These are phyloP conservation scores for Urophycis tenuis DNA, from an alignment of 2,797 vertebrate genomes.

Conservation along the genomic window DNA sequence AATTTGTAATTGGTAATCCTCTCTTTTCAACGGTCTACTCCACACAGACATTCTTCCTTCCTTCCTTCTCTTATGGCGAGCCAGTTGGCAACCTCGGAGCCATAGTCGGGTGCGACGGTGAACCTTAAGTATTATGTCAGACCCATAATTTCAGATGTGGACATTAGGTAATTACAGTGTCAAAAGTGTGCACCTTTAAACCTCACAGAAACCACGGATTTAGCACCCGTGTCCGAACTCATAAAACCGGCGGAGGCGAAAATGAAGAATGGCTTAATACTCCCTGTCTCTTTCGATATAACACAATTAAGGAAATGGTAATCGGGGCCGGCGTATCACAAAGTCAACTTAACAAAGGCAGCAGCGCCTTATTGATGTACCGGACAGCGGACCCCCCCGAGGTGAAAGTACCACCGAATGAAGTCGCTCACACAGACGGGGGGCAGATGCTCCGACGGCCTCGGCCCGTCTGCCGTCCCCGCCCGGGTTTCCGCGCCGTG, in stretches of 20 bases:
- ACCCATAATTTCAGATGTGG: not conserved
- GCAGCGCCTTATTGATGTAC: not conserved
- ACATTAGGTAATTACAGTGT: not conserved
- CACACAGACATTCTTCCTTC: not conserved
- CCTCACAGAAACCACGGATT: not conserved
- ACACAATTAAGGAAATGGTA: not conserved
- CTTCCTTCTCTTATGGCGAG: not conserved
- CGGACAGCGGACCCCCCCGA: not conserved
- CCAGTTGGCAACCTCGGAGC: not conserved
- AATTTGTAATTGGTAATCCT: not conserved
- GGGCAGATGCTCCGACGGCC: constrained; percentile 5
- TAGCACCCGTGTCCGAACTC: not conserved
- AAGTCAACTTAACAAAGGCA: not conserved
- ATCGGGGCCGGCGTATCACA: not conserved
- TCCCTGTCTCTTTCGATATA: not conserved
- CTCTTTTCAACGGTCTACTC: not conserved
- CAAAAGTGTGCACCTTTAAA: not conserved
- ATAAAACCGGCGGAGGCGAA: not conserved
- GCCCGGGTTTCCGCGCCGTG: constrained; percentile 16
- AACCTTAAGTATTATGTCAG: not conserved
- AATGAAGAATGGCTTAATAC: not conserved
- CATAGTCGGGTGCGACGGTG: not conserved
- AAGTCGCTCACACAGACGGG: not conserved
- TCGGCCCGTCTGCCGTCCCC: not conserved
- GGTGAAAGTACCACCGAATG: not conserved